Base-by-base conservation (phyloP, 92 coral and sea anemone species). In the Actinostola sp. region DNA sequence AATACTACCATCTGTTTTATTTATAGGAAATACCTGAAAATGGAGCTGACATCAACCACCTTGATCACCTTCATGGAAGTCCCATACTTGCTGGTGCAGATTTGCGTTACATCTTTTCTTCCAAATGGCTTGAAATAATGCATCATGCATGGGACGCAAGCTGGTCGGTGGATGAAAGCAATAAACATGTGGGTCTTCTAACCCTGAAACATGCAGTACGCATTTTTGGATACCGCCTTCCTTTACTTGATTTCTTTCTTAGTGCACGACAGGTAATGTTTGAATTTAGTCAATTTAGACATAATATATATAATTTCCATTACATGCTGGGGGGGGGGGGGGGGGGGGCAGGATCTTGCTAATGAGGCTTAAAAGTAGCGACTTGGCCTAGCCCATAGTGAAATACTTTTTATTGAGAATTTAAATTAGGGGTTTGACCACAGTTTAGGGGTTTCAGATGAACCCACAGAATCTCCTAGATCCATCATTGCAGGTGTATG, bases 1-100 rank as follows among this genome's bases (percentile, higher is more conserved):
- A n/a, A n/a, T n/a, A n/a, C n/a, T n/a, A 9, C 34, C 29, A 17
- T 3, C 10, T 1, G 24, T 45, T 39, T 8, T 33, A 32, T 28
- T 64, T 57, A 2, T 4, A 93, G 98, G 98, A 93, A 34, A 62
- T 91, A 24, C 97, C 98, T 45, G 98, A 93, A 73, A 93, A 93
- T 84, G 98, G 93, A 2, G 86, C 93, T 26, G 98, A 93, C 53
- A 54, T 93, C 2, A 85, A 52, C 52, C 98, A 93, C 68, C 83
- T 93, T 10, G 71, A 81, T 45, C 79, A 35, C 19, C 88, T 93
- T 28, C 98, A 93, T 25, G 30, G 71, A 32, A 81, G 93, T 7
- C 86, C 88, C 0, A n/a, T 93, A 11, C 8, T 84, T 6, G 67
- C 86, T 33, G 98, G 98, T 36, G 63, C 63, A n/a, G 89, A 94